Conservation (phyloP, 2,797 vertebrate species). For the Galago senegalensis region DNA sequence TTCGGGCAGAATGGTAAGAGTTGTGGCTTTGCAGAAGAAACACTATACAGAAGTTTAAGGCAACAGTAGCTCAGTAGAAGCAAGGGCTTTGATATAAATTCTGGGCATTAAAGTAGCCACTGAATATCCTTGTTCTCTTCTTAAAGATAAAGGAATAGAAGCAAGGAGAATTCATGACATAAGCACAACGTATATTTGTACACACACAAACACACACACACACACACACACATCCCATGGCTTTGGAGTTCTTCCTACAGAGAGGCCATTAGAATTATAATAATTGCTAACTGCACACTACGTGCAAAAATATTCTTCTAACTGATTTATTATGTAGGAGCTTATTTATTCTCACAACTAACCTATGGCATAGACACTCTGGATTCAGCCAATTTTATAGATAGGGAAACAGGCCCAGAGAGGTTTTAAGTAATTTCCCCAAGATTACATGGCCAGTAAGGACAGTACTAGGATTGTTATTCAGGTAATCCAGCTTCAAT, state of each 20-base stretch:
- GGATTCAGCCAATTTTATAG: constrained; percentile 33
- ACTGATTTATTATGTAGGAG: background rate
- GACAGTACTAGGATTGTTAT: constrained; percentile 3
- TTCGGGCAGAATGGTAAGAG: background rate
- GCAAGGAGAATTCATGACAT: background rate
- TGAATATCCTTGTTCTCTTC: constrained; percentile 22
- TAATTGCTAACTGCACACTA: background rate
- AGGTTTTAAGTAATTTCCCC: constrained; percentile 44
- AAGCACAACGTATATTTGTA: background rate
- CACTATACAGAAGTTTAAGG: background rate
- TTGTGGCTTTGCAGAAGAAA: background rate
- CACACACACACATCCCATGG: background rate
- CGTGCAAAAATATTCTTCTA: background rate
- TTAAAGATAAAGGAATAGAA: constrained; percentile 7
- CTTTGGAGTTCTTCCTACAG: background rate
- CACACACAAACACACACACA: fast-evolving
- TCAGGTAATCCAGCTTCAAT: background rate
- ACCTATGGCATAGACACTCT: background rate
- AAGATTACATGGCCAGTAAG: background rate
- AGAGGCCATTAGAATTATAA: background rate
- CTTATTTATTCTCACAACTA: constrained; percentile 4
- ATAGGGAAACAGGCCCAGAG: constrained; percentile 13
- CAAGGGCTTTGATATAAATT: constrained; percentile 30
- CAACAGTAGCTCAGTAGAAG: constrained; percentile 28
- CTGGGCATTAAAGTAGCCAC: background rate